phyloP scores from a whole-genome alignment of 2,797 vertebrate genomes.

The Tamandua tetradactyla region DNA sequence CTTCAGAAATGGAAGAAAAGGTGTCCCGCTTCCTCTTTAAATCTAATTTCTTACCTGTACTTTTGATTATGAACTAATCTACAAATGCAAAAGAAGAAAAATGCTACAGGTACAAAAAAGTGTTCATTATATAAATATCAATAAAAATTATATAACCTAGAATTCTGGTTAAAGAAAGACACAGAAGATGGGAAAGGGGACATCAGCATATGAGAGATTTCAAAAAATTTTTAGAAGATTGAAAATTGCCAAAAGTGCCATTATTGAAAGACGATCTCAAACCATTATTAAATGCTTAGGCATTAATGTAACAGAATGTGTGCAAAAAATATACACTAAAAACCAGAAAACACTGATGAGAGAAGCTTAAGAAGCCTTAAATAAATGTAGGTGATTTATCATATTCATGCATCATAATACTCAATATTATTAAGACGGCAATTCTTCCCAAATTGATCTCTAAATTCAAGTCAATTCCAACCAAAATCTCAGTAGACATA shows the following conservation, averaged over 20 bases:
- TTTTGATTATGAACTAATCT: conserved; percentile 51
- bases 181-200: not conserved
- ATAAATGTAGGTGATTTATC: too few species aligned
- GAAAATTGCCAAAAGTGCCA: conserved; percentile 5
- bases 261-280: not conserved
- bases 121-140: conserved; percentile 30
- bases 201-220: not conserved
- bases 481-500: not conserved
- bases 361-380: too few species aligned
- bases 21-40: conserved; percentile 23
- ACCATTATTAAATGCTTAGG: not conserved
- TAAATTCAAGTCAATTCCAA: not conserved
- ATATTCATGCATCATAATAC: too few species aligned
- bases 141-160: conserved; percentile 34
- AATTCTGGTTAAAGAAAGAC: conserved; percentile 22
- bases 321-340: not conserved
- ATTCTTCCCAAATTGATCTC: too few species aligned
- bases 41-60: conserved; percentile 31
- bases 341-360: too few species aligned
- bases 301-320: not conserved
- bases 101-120: not conserved
- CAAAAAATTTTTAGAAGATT: conserved; percentile 45
- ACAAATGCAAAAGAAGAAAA: conserved; percentile 35
- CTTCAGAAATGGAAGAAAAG: conserved; percentile 36
- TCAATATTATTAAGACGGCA: too few species aligned